Base-by-base conservation (phyloP, 2,113 vertebrate species). In the Montifringilla adamsi region DNA sequence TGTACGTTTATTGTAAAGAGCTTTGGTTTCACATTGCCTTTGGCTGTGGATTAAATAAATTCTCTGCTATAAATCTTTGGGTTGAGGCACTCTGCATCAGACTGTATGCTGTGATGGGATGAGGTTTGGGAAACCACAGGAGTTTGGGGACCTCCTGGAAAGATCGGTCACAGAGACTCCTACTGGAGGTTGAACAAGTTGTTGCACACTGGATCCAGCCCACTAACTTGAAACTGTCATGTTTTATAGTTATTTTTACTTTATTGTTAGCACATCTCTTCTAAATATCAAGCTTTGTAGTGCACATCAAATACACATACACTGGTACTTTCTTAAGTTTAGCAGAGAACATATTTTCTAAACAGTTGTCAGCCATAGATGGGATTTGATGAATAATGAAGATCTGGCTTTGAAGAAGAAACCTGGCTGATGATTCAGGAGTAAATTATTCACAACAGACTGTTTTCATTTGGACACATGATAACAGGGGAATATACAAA, bases 401-500 rank as follows among this genome's bases (percentile, higher is more conserved):
- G 35, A 19, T 72, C 35, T 73, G 73, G 31, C 52, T 96, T 70
- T 84, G 46, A 33, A 94, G 76, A 62, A 70, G 69, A 91, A 89
- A 89, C 59, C 63, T 72, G 67, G 24, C 43, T 90, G 77, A 50
- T 94, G 79, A 67, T 85, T 94, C 62, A 92, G 47, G 60, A 77
- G 15, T 92, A 62, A 95, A 93, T 94, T 93, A 95, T 95, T 95
- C 76, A 91, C 63, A 83, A 50, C 44, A 74, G 68, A 46, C 41
- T 43, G 56, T 91, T 97, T 93, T 95, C 78, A 56, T 90, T 91
- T 94, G 66, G 75, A 94, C 46, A 76, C 35, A 84, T 91, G 94
- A 84, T 88, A 83, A 79, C 76, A 68, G 49, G n/a, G 63, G 64
- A 95, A 39, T 87, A 56, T 77, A 89, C 77, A 91, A 78, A 49